These are phyloP conservation scores for Thermophis baileyi DNA, from an alignment of 2,113 vertebrate genomes.

Conservation along the genomic window DNA sequence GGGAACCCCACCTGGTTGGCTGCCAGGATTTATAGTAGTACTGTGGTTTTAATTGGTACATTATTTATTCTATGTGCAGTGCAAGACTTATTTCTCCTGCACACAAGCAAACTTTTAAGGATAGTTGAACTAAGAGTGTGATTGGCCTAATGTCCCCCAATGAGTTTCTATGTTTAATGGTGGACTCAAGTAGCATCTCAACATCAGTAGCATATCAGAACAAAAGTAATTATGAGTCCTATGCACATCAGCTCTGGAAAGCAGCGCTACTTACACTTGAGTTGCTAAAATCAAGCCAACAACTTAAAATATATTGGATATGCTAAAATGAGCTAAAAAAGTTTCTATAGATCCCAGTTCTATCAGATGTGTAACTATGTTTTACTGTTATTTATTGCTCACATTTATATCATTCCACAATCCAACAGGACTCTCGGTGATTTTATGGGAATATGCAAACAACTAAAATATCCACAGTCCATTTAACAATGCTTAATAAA, in stretches of 20 bases:
- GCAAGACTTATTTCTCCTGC: not conserved
- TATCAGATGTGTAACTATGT: not conserved
- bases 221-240: not conserved
- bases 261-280: not conserved
- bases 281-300: not conserved
- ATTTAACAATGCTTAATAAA: not conserved
- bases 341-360: not conserved
- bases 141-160: not conserved
- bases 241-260: not conserved
- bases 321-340: not conserved
- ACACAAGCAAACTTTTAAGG: not conserved
- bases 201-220: not conserved
- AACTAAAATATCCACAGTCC: not conserved
- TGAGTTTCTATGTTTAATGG: not conserved
- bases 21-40: not conserved
- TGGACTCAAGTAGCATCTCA: not conserved
- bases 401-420: not conserved
- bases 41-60: not conserved
- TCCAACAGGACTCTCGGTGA: not conserved
- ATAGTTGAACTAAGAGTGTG: not conserved
- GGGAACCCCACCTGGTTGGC: not conserved
- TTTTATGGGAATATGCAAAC: not conserved
- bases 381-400: not conserved
- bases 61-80: not conserved
- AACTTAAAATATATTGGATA: not conserved